Evolutionary conservation across 2,113 vertebrate species (phyloP), one percentile per base, ranked within the genome.

Genomic region (Gymnocephalus cernua): DNA sequence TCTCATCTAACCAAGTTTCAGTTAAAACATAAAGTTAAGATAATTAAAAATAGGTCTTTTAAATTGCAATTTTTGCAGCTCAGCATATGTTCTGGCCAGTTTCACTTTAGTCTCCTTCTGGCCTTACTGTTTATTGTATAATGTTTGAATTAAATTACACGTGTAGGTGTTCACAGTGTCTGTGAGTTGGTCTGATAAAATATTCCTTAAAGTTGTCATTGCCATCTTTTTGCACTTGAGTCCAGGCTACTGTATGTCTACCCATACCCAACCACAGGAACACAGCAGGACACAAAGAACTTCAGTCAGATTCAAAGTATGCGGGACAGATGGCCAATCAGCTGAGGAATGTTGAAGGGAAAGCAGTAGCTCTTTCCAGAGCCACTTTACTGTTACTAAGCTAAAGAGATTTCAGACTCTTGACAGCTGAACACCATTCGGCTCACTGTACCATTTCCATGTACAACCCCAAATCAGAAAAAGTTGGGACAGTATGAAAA

Each of bases 311-410:
- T 18, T 50, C 16, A 35, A 67, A 66, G 19, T 35, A 5, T 47
- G 67, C 2, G 4, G 18, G 16, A 82, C 84, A 84, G 74, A 27
- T 86, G 76, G 79, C 19, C 29, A 41, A 57, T 50, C 63, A 77
- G 58, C 67, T 45, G 47, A 48, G 53, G 64, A 77, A 77, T 72
- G 63, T 47, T 16, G 73, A 35, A 54, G 57, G 38, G 47, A 66
- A 73, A 64, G 74, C 19, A 35, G 21, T 41, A 32, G 23, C 12
- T 74, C 41, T 21, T 58, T 69, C 53, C 2, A 0, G 45, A 67
- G 64, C 25, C 8, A 62, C 38, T 25, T 47, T 2, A 11, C 45
- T 56, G 32, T 21, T 19, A 9, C 25, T 47, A 41, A 11, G 25
- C 58, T 69, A 23, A 88, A 74, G 45, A 14, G 8, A 56, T 71